Percentiles rank a stretch among this genome's conserved stretches.
These are phyloP conservation scores for Eulimnadia texana DNA, from an alignment of 1,140 invertebrate genomes.

Conservation along the genomic window DNA sequence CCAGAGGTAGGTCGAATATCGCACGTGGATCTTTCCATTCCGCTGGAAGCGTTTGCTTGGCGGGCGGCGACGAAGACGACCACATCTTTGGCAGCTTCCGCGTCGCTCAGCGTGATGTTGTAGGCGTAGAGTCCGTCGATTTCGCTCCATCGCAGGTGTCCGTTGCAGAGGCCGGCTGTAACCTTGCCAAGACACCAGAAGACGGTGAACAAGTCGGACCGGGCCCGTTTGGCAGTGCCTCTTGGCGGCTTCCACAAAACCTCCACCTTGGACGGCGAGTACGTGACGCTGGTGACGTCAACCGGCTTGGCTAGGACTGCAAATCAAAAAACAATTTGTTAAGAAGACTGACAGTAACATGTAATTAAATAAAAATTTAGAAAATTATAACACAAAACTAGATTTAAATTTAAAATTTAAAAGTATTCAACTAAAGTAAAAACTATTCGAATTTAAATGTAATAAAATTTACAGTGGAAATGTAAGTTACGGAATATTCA, in stretches of 20 bases:
- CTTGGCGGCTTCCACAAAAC: constrained; percentile 47
- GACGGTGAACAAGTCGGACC: constrained; percentile 44
- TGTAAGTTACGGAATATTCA: too few relatives aligned
- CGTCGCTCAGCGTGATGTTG: neutral
- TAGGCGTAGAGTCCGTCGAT: neutral
- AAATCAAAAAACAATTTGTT: constrained; percentile 20
- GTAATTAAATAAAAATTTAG: too few relatives aligned
- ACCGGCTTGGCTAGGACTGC: constrained; percentile 35
- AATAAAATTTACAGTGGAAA: too few relatives aligned
- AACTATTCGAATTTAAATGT: too few relatives aligned
- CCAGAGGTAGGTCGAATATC: neutral
- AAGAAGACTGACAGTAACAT: constrained; percentile 5
- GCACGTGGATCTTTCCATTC: neutral
- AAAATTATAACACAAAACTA: too few relatives aligned
- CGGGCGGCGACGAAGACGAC: neutral
- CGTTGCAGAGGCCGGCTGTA: neutral
- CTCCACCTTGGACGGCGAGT: constrained; percentile 47
- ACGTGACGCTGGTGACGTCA: constrained; percentile 49
- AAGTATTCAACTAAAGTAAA: too few relatives aligned
- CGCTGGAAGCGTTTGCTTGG: neutral
- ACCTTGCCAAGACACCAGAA: constrained; percentile 44
- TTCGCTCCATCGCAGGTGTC: neutral
- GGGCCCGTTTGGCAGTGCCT: constrained; percentile 20
- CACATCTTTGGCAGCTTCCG: neutral
- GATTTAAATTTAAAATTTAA: too few relatives aligned